phyloP scores from a whole-genome alignment of 2,888 invertebrate species.

The Drosophila kambysellisi region DNA sequence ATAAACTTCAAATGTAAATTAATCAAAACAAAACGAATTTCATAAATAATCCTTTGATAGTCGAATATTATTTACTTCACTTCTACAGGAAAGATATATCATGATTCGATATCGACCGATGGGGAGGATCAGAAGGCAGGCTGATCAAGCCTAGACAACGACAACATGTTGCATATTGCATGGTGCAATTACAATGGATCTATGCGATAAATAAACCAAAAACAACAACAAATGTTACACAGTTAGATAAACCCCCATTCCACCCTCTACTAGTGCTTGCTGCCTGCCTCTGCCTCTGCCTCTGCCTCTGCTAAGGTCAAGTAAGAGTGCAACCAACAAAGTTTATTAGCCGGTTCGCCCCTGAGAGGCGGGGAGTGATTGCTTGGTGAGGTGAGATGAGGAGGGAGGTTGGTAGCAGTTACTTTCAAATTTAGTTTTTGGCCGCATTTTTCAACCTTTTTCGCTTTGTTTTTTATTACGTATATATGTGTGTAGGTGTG shows the following conservation, averaged over 20 bases:
- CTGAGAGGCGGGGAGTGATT: not conserved
- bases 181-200: not conserved
- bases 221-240: not conserved
- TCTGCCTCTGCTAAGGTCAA: not conserved
- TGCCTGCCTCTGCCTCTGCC: not conserved
- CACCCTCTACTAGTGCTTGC: not conserved
- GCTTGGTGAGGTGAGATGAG: not conserved
- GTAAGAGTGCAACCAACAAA: conserved; percentile 14
- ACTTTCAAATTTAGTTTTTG: conserved; percentile 74
- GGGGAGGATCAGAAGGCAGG: not conserved
- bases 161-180: not conserved
- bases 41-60: not conserved
- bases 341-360: conserved; percentile 1
- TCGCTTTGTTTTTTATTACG: conserved; percentile 15
- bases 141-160: not conserved
- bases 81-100: too few species aligned
- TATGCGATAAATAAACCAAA: not conserved
- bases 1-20: conserved; percentile 44
- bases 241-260: not conserved
- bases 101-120: not conserved
- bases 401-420: not conserved
- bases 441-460: conserved; percentile 42
- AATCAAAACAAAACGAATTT: conserved; percentile 23
- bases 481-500: conserved; percentile 14
- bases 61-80: too few species aligned